phyloP scores from a whole-genome alignment of 2,888 invertebrate species.

The Barypeithes pellucidus region DNA sequence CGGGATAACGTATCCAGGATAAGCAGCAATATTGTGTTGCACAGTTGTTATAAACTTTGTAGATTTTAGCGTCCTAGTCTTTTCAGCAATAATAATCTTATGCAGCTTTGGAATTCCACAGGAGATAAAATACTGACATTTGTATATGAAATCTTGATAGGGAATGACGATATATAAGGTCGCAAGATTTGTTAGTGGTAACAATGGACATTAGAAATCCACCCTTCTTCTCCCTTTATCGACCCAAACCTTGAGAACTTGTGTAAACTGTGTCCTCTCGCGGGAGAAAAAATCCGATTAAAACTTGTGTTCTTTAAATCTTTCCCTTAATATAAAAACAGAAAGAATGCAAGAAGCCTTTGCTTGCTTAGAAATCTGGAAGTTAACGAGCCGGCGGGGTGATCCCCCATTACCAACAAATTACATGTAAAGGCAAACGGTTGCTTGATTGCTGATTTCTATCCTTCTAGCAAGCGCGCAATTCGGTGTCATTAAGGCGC shows the following conservation, averaged over 20 bases:
- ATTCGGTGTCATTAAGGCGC: constrained; percentile 35
- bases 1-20: background rate
- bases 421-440: constrained; percentile 46
- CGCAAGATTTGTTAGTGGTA: no score
- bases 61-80: background rate
- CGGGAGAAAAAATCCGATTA: no score
- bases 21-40: constrained; percentile 13
- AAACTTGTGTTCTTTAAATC: constrained; percentile 1
- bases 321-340: background rate
- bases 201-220: no score
- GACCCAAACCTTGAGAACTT: no score
- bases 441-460: constrained; percentile 45
- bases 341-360: background rate
- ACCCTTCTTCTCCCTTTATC: no score
- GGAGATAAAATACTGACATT: no score
- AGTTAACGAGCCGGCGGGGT: constrained; percentile 31
- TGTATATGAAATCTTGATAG: no score
- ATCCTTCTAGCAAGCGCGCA: constrained; percentile 28
- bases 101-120: no score
- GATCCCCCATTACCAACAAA: constrained; percentile 45
- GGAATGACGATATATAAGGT: no score
- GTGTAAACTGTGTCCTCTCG: no score
- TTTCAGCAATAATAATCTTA: no score
- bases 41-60: background rate
- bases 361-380: constrained; percentile 13